Percentiles rank a stretch among this genome's conserved stretches.
Conservation (phyloP, 92 coral and sea anemone genomes). For the Anthopleura xanthogrammica region DNA sequence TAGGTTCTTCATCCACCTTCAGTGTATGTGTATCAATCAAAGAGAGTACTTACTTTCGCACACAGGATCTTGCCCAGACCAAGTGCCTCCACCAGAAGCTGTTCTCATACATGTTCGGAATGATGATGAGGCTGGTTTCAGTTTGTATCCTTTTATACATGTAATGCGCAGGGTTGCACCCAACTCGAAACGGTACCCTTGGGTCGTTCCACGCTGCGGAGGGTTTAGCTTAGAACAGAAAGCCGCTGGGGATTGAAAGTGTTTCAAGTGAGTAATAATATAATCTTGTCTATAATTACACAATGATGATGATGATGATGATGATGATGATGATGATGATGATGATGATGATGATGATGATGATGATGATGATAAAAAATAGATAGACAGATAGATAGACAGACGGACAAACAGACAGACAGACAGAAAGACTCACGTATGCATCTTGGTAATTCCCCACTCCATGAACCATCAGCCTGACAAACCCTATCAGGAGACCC, state of each 20-base stretch:
- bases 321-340: too few relatives aligned
- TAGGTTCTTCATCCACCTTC: too few relatives aligned
- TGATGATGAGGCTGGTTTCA: conserved; percentile 71
- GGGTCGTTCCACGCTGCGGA: conserved; percentile 73
- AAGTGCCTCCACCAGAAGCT: conserved; percentile 58
- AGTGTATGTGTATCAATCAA: too few relatives aligned
- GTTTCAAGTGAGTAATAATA: not conserved
- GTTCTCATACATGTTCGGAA: conserved; percentile 71
- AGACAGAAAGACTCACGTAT: conserved; percentile 49
- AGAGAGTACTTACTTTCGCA: conserved; percentile 66
- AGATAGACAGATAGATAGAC: too few relatives aligned
- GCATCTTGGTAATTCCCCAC: conserved; percentile 77
- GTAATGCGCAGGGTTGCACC: conserved; percentile 91
- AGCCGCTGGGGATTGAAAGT: conserved; percentile 57
- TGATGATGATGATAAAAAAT: too few relatives aligned
- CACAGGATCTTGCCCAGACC: conserved; percentile 85
- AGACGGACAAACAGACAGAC: too few relatives aligned
- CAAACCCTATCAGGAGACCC: conserved; percentile 55
- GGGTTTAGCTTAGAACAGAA: conserved; percentile 77
- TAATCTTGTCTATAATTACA: not conserved
- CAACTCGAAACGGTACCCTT: conserved; percentile 87
- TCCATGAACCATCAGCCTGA: conserved; percentile 69
- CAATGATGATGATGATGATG: not conserved
- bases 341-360: too few relatives aligned
- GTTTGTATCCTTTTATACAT: conserved; percentile 70